These are phyloP conservation scores for Drymonia ruficornis DNA, from an alignment of 2,888 invertebrate genomes.

Conservation along the genomic window DNA sequence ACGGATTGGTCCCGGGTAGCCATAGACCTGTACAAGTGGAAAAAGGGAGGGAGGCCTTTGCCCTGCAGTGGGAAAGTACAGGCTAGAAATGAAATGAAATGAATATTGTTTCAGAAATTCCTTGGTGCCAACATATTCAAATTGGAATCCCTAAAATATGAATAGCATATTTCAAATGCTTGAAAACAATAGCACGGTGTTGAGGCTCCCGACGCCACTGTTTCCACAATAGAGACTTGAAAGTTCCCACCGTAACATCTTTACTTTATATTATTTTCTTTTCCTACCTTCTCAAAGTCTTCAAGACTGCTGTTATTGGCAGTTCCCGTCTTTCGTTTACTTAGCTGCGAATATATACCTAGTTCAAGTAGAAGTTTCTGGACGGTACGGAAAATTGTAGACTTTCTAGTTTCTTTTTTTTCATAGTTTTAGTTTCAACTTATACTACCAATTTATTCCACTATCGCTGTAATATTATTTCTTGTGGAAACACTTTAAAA, in stretches of 20 bases:
- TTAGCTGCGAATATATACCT: slow-evolving; percentile 33
- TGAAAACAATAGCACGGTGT: slow-evolving; percentile 5
- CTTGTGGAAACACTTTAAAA: too few relatives aligned
- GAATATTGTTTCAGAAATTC: too few relatives aligned
- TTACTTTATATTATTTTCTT: slow-evolving; percentile 39
- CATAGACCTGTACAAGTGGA: too few relatives aligned
- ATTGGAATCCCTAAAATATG: background rate
- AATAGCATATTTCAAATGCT: background rate
- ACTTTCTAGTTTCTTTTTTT: slow-evolving; percentile 2
- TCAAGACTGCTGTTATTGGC: slow-evolving; percentile 51
- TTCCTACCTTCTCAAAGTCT: slow-evolving; percentile 36
- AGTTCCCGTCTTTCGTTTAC: slow-evolving; percentile 36
- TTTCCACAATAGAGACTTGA: slow-evolving; percentile 10
- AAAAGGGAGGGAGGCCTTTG: too few relatives aligned
- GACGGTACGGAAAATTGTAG: slow-evolving; percentile 32
- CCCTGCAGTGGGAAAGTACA: too few relatives aligned
- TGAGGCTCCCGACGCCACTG: background rate
- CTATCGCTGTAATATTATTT: too few relatives aligned
- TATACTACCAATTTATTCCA: too few relatives aligned
- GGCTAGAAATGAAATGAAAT: too few relatives aligned
- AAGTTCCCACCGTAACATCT: slow-evolving; percentile 15
- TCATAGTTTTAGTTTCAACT: too few relatives aligned
- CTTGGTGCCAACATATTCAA: background rate
- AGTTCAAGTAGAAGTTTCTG: slow-evolving; percentile 28
- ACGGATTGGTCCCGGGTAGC: too few relatives aligned